phyloP scores from a whole-genome alignment of 2,113 vertebrate genomes.

The Pterophyllum scalare region DNA sequence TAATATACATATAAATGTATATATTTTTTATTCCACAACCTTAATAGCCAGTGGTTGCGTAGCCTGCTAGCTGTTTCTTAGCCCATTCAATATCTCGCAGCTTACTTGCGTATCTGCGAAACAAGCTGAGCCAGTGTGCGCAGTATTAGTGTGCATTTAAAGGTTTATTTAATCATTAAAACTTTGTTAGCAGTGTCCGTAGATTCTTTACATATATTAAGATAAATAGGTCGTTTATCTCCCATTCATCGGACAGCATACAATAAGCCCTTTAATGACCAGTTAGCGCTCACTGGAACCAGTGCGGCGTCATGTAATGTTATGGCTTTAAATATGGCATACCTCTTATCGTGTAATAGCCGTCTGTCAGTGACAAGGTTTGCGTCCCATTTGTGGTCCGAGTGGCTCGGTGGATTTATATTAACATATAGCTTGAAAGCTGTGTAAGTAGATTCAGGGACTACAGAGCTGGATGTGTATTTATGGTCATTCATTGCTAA shows the following conservation, averaged over 20 bases:
- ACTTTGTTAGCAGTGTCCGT: neutral
- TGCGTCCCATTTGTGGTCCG: neutral
- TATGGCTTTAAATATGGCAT: constrained; percentile 41
- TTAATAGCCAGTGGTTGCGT: constrained; percentile 19
- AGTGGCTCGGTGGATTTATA: neutral
- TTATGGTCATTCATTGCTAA: constrained; percentile 13
- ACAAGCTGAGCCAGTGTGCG: constrained; percentile 23
- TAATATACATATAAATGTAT: neutral
- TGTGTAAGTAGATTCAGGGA: neutral
- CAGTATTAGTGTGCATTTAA: neutral
- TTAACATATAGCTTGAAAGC: neutral
- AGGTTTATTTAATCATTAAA: neutral
- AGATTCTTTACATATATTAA: neutral
- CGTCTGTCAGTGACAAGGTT: neutral
- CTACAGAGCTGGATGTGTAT: neutral
- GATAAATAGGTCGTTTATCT: neutral
- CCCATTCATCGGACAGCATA: constrained; percentile 40
- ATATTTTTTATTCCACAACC: neutral
- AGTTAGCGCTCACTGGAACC: constrained; percentile 34
- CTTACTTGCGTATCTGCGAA: constrained; percentile 22
- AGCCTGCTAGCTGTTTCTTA: constrained; percentile 47
- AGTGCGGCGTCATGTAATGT: constrained; percentile 14
- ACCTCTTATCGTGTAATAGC: neutral
- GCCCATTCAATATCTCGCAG: constrained; percentile 66
- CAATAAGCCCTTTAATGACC: constrained; percentile 64